phyloP scores from a whole-genome alignment of 2,797 vertebrate species.

The Champsocephalus esox region DNA sequence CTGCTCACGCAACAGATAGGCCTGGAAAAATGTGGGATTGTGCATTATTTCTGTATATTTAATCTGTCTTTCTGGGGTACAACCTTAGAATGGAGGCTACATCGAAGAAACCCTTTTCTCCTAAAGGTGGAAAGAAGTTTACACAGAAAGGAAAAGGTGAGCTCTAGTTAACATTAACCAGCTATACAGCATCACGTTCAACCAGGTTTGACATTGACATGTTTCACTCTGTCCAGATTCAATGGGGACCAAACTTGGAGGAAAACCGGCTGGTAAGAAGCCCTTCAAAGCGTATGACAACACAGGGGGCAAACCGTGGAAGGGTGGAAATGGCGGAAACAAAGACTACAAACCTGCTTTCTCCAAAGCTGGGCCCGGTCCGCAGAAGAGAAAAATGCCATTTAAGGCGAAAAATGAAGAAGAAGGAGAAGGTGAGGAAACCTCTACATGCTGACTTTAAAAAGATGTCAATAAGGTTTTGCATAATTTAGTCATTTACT shows the following conservation, averaged over 20 bases:
- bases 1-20: not conserved
- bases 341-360: conserved; percentile 58
- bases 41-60: not conserved
- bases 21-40: not conserved
- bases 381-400: conserved; percentile 74
- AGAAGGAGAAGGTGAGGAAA: conserved; percentile 62
- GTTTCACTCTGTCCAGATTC: conserved; percentile 56
- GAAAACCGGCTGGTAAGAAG: conserved; percentile 68
- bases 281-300: conserved; percentile 69
- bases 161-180: not conserved
- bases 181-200: not conserved
- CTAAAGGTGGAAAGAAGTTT: conserved; percentile 75
- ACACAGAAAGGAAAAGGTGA: conserved; percentile 81
- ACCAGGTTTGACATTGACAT: fast-evolving
- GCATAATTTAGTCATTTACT: not conserved
- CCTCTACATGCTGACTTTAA: too few species aligned
- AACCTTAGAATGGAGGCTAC: conserved; percentile 80
- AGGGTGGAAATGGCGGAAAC: conserved; percentile 49
- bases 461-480: not conserved
- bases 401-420: conserved; percentile 25
- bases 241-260: conserved; percentile 66
- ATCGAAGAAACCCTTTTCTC: conserved; percentile 71
- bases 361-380: conserved; percentile 56
- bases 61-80: not conserved
- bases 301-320: conserved; percentile 58